Percentiles rank a stretch among this genome's conserved stretches.
phyloP scores from a whole-genome alignment of 2,888 invertebrate species.

The Willowsia nigromaculata region DNA sequence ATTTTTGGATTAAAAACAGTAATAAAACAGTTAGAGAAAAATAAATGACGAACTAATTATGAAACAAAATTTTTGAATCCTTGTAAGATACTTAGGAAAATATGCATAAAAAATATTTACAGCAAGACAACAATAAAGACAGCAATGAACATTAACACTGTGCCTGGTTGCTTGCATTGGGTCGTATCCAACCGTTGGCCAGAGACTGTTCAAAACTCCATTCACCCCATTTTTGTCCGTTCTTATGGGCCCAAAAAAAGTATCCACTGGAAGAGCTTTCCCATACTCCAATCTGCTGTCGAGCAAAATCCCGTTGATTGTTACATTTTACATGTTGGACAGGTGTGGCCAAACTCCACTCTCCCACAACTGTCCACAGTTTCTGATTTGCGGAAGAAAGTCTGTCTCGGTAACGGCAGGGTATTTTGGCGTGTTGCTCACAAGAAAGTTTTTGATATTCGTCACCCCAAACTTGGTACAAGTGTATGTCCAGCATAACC shows the following conservation, averaged over 20 bases:
- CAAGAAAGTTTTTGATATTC: conserved; percentile 70
- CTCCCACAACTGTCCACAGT: conserved; percentile 77
- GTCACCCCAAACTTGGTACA: conserved; percentile 73
- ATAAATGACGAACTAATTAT: no score
- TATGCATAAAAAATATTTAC: no score
- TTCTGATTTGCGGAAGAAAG: conserved; percentile 66
- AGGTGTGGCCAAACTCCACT: conserved; percentile 77
- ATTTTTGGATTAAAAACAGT: no score
- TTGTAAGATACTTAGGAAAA: no score
- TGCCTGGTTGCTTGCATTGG: conserved; percentile 39
- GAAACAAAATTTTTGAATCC: no score
- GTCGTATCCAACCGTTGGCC: conserved; percentile 53
- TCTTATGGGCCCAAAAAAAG: conserved; percentile 67
- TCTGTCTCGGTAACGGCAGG: conserved; percentile 63
- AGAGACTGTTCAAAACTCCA: conserved; percentile 65
- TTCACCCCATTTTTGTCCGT: conserved; percentile 60
- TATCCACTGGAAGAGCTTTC: conserved; percentile 62
- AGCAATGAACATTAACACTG: no score
- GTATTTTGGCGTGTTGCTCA: conserved; percentile 63
- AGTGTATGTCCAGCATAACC: conserved; percentile 75
- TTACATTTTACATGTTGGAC: conserved; percentile 57
- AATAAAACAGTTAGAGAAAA: no score
- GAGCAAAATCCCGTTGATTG: conserved; percentile 68
- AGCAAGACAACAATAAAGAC: no score
- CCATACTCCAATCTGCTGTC: conserved; percentile 75